Evolutionary conservation across 2,113 vertebrate species (phyloP).

Genomic region (Eupsittula cactorum): DNA sequence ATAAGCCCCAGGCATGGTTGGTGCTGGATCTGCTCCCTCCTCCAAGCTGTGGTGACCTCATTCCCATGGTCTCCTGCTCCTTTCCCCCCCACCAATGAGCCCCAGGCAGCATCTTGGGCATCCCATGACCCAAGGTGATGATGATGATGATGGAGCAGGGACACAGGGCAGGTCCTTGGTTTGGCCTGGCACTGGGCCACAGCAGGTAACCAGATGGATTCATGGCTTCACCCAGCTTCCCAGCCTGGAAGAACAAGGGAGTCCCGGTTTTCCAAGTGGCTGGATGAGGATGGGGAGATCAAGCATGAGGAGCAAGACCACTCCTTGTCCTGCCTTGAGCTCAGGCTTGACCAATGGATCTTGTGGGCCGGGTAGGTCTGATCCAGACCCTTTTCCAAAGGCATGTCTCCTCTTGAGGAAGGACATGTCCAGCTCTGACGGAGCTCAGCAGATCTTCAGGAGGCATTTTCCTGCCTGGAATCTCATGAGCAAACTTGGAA

Average conservation of each 20-base stretch:
- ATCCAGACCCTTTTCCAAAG: neutral
- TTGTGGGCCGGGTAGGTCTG: neutral
- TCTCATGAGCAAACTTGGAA: rapidly evolving
- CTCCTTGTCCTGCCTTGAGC: neutral
- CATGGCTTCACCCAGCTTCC: neutral
- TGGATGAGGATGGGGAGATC: neutral
- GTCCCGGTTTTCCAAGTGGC: neutral
- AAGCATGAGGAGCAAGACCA: rapidly evolving
- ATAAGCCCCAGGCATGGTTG: neutral
- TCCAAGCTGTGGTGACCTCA: neutral
- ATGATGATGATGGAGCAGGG: neutral
- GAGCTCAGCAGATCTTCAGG: neutral
- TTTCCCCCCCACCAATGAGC: neutral
- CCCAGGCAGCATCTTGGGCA: neutral
- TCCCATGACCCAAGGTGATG: neutral
- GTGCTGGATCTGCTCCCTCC: neutral
- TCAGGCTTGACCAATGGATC: neutral
- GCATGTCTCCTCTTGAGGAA: neutral
- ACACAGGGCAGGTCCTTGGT: neutral
- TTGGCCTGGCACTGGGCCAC: neutral
- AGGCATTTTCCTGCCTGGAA: neutral
- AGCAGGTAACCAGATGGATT: neutral
- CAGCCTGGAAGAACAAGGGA: neutral
- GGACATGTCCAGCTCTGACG: neutral
- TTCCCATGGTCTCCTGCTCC: neutral